phyloP scores from a whole-genome alignment of 2,113 vertebrate species.

The Eurypyga helias region DNA sequence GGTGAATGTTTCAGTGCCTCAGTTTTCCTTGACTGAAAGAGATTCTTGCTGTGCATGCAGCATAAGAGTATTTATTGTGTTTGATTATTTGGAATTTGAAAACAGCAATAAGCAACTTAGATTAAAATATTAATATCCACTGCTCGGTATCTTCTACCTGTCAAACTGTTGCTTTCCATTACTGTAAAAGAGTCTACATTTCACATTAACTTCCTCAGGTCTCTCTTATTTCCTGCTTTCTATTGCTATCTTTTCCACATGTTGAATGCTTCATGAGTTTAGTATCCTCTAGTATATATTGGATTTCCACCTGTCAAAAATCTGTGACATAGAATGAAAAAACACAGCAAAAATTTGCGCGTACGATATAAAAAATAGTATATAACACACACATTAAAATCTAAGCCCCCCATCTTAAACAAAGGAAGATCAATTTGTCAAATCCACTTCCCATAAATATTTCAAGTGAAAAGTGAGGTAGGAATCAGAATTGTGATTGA shows the following conservation, averaged over 20 bases:
- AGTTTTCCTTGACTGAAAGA: neutral
- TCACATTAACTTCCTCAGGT: neutral
- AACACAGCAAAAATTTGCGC: neutral
- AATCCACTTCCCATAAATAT: neutral
- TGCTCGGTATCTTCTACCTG: neutral
- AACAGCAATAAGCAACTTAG: neutral
- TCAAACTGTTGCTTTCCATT: neutral
- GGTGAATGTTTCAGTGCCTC: neutral
- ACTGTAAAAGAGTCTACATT: neutral
- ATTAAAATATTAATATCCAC: neutral
- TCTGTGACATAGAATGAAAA: neutral
- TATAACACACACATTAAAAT: neutral
- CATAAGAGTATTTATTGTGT: neutral
- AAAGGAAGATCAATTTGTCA: neutral
- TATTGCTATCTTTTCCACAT: neutral
- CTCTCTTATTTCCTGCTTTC: neutral
- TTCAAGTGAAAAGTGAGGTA: neutral
- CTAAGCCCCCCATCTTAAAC: neutral
- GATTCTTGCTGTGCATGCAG: neutral
- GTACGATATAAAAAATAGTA: neutral
- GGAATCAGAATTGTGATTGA: neutral
- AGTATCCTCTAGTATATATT: neutral
- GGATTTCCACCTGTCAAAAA: neutral
- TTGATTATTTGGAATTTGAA: neutral
- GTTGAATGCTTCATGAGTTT: neutral